These are phyloP conservation scores for Nycteola revayana DNA, from an alignment of 2,888 invertebrate genomes.

Conservation along the genomic window DNA sequence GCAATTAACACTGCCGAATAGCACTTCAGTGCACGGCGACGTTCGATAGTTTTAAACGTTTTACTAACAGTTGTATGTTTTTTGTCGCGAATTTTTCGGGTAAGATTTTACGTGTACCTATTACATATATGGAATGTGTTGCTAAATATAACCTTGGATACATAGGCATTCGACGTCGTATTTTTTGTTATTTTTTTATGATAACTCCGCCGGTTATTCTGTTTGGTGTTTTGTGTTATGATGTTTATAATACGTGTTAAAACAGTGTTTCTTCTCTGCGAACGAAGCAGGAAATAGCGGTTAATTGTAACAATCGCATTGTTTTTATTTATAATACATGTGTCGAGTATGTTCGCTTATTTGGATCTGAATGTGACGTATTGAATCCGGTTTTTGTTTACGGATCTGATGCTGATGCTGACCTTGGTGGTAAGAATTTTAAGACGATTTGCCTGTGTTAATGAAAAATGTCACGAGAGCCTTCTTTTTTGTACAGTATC, in stretches of 20 bases:
- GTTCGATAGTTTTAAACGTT: slow-evolving; percentile 38
- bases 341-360: slow-evolving; percentile 50
- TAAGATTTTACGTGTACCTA: slow-evolving; percentile 43
- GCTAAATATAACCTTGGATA: slow-evolving; percentile 65
- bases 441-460: slow-evolving; percentile 31
- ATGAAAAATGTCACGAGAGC: slow-evolving; percentile 24
- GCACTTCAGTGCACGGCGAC: slow-evolving; percentile 56
- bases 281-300: slow-evolving; percentile 54
- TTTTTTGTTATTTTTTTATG: slow-evolving; percentile 49
- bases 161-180: slow-evolving; percentile 39
- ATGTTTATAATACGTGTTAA: slow-evolving; percentile 44
- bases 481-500: not conserved
- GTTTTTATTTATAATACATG: slow-evolving; percentile 43
- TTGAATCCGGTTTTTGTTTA: slow-evolving; percentile 70
- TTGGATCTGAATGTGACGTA: slow-evolving; percentile 62
- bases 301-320: slow-evolving; percentile 44
- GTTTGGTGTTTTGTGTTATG: slow-evolving; percentile 45
- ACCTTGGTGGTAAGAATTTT: slow-evolving; percentile 67
- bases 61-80: slow-evolving; percentile 29
- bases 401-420: slow-evolving; percentile 54
- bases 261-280: slow-evolving; percentile 43
- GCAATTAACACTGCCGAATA: slow-evolving; percentile 63
- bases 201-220: slow-evolving; percentile 50
- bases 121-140: slow-evolving; percentile 66
- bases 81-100: slow-evolving; percentile 49